These are phyloP conservation scores for Zophobas atratus DNA, from an alignment of 1,140 invertebrate genomes.

Conservation along the genomic window DNA sequence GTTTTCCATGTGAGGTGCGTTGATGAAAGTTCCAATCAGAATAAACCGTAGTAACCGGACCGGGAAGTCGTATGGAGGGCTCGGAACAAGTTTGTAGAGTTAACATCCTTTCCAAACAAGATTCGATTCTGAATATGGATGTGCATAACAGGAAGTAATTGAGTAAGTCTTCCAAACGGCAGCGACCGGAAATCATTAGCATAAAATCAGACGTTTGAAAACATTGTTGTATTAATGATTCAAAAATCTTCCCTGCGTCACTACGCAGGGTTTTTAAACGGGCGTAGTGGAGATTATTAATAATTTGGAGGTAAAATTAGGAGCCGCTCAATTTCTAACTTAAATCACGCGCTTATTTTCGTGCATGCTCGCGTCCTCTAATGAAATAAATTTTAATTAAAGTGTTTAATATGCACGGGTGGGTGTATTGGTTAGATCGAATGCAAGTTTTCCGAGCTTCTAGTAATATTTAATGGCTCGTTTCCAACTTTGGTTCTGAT, in stretches of 20 bases:
- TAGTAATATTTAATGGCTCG: conserved; percentile 16
- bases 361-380: background rate
- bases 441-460: conserved; percentile 10
- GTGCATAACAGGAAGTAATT: conserved; percentile 22
- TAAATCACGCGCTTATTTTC: background rate
- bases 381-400: conserved; percentile 36
- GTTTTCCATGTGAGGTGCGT: background rate
- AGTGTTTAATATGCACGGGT: conserved; percentile 1
- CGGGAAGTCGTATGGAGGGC: background rate
- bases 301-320: background rate
- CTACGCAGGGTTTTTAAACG: background rate
- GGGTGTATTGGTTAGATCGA: conserved; percentile 1
- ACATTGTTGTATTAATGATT: conserved; percentile 2
- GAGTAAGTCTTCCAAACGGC: conserved; percentile 7
- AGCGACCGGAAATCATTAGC: conserved; percentile 15
- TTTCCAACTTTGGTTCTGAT: conserved; percentile 3
- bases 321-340: background rate
- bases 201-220: conserved; percentile 11
- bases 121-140: conserved; percentile 23
- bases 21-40: background rate
- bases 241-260: background rate
- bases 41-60: background rate
- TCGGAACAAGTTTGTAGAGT: conserved; percentile 14
- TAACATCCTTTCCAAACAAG: conserved; percentile 22
- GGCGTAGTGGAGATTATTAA: background rate